phyloP scores from a whole-genome alignment of 2,797 vertebrate species.

The Bufotes viridis region DNA sequence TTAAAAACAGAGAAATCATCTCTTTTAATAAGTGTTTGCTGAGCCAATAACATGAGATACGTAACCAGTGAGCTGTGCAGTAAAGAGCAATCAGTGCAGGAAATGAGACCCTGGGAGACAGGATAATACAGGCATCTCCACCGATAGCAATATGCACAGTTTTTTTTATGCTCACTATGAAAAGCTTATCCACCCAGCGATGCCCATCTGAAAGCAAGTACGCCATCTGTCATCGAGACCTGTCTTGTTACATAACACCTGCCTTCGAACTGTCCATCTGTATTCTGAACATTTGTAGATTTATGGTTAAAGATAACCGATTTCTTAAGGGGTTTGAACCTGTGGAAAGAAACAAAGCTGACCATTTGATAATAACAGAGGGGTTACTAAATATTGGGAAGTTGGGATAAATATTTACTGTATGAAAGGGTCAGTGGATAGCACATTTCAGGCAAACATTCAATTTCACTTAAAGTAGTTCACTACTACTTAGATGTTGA shows the following conservation, averaged over 20 bases:
- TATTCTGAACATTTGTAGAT: background rate
- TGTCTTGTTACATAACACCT: constrained; percentile 29
- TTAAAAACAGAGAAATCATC: constrained; percentile 39
- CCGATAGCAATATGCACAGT: constrained; percentile 69
- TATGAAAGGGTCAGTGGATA: no score
- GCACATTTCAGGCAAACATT: background rate
- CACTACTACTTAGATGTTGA: no score
- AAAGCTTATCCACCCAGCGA: constrained; percentile 76
- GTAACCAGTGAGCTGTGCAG: constrained; percentile 74
- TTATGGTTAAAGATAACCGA: background rate
- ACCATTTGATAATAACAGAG: background rate
- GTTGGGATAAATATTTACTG: background rate
- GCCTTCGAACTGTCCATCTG: constrained; percentile 36
- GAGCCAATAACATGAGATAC: constrained; percentile 72
- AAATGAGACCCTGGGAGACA: constrained; percentile 79
- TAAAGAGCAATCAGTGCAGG: constrained; percentile 79
- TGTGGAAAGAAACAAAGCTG: background rate
- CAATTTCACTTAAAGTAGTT: background rate
- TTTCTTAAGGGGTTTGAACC: background rate
- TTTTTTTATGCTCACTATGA: constrained; percentile 72
- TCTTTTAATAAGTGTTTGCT: constrained; percentile 63
- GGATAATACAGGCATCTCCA: constrained; percentile 76
- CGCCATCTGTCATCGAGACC: constrained; percentile 60
- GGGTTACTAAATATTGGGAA: no score
- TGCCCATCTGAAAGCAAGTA: constrained; percentile 74